These are phyloP conservation scores for Arion vulgaris DNA, from an alignment of 1,140 invertebrate species.

Conservation along the genomic window DNA sequence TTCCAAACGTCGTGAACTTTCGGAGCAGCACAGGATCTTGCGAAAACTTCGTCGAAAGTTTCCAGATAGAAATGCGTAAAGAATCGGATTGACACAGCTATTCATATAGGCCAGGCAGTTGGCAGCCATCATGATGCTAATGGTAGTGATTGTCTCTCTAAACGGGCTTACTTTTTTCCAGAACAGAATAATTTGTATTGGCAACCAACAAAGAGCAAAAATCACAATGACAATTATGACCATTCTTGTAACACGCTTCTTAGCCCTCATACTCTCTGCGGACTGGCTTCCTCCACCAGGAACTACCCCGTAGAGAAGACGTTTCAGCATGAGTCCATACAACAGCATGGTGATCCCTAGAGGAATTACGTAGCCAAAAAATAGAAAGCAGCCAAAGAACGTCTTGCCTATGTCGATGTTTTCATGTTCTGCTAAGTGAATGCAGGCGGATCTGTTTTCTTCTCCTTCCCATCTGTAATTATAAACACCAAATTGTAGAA, in stretches of 20 bases:
- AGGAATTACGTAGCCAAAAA: slow-evolving; percentile 74
- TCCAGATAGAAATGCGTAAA: slow-evolving; percentile 93
- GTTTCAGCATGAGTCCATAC: slow-evolving; percentile 92
- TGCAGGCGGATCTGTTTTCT: slow-evolving; percentile 59
- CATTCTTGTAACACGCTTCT: slow-evolving; percentile 92
- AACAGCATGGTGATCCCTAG: slow-evolving; percentile 85
- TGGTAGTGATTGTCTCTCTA: slow-evolving; percentile 74
- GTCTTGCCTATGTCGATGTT: slow-evolving; percentile 27
- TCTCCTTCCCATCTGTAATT: slow-evolving; percentile 74
- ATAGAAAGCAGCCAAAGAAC: slow-evolving; percentile 72
- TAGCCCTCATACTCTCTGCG: slow-evolving; percentile 84
- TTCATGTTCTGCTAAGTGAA: slow-evolving; percentile 43
- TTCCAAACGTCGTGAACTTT: slow-evolving; percentile 50
- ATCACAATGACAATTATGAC: slow-evolving; percentile 94
- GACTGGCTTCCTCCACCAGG: slow-evolving; percentile 82
- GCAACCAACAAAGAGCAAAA: slow-evolving; percentile 96
- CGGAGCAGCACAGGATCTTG: slow-evolving; percentile 75
- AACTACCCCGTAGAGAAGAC: slow-evolving; percentile 75
- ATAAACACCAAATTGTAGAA: slow-evolving; percentile 83
- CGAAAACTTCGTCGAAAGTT: slow-evolving; percentile 89
- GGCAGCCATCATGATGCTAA: slow-evolving; percentile 85
- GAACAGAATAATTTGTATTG: slow-evolving; percentile 83
- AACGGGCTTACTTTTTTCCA: slow-evolving; percentile 73
- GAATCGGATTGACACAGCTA: slow-evolving; percentile 94
- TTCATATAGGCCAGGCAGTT: slow-evolving; percentile 96